Percentiles rank a stretch among this genome's conserved stretches.
These are phyloP conservation scores for Pitangus sulphuratus DNA, from an alignment of 2,797 vertebrate genomes.

Conservation along the genomic window DNA sequence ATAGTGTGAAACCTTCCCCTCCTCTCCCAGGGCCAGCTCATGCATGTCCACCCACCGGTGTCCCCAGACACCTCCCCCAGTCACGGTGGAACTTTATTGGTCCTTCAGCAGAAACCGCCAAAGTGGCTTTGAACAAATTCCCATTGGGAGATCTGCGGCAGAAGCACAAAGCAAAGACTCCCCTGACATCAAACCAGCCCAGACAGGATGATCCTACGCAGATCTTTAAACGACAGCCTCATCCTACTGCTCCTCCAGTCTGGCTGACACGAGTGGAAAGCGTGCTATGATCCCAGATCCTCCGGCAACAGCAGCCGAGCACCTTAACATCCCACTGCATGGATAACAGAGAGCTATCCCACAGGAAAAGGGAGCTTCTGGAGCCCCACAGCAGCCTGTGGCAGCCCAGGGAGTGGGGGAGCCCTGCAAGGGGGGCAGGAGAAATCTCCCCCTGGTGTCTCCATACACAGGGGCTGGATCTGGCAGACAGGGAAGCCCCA, in stretches of 20 bases:
- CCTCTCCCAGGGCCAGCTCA: neutral
- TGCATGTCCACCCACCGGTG: neutral
- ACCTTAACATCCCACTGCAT: accelerated
- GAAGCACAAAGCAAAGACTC: neutral
- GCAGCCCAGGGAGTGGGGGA: neutral
- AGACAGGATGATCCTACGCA: neutral
- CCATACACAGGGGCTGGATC: neutral
- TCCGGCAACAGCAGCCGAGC: neutral
- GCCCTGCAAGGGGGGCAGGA: neutral
- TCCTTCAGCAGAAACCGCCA: neutral
- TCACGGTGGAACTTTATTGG: accelerated
- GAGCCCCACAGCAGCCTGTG: neutral
- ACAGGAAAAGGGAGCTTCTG: neutral
- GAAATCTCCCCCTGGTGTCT: neutral
- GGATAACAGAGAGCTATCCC: neutral
- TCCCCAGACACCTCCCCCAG: neutral
- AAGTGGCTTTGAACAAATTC: neutral
- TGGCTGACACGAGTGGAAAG: neutral
- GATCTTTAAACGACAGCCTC: neutral
- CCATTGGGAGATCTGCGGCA: neutral
- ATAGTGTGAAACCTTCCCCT: neutral
- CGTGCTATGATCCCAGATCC: neutral
- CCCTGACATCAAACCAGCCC: neutral
- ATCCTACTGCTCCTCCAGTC: slow-evolving; percentile 1
- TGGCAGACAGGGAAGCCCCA: neutral